Conservation (phyloP, 2,888 invertebrate species). For the Pollenia angustigena region DNA sequence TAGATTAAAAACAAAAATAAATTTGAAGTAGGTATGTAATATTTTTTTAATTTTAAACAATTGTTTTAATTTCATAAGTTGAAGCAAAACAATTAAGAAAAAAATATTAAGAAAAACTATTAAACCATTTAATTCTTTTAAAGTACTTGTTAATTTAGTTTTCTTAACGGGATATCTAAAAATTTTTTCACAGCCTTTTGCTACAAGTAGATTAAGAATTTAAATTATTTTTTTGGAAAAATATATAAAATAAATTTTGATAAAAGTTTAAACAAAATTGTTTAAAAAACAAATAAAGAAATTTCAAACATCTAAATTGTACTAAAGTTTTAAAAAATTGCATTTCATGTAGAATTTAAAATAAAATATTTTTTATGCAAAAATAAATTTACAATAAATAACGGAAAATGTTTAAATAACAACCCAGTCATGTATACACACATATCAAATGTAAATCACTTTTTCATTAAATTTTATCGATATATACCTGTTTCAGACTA, state of each 20-base stretch:
- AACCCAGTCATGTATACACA: no score
- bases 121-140: slow-evolving; percentile 11
- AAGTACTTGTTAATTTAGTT: slow-evolving; percentile 32
- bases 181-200: slow-evolving; percentile 44
- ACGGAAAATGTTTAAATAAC: no score
- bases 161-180: slow-evolving; percentile 17
- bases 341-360: no score
- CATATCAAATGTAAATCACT: no score
- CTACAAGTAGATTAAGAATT: slow-evolving; percentile 31
- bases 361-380: no score
- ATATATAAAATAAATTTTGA: neutral
- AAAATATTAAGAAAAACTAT: neutral
- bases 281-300: no score
- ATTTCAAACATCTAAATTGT: no score
- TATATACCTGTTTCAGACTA: no score
- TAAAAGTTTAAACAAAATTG: neutral
- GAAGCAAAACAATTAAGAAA: slow-evolving; percentile 5
- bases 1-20: neutral
- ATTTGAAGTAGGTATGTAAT: neutral
- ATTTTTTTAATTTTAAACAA: neutral
- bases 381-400: no score
- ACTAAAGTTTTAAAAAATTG: no score
- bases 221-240: neutral
- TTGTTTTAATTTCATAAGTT: neutral
- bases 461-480: no score